A percentile compares a stretch with the other conserved stretches of the same genome.
phyloP scores from a whole-genome alignment of 2,888 invertebrate species.

The Cosmorhoe ocellata region DNA sequence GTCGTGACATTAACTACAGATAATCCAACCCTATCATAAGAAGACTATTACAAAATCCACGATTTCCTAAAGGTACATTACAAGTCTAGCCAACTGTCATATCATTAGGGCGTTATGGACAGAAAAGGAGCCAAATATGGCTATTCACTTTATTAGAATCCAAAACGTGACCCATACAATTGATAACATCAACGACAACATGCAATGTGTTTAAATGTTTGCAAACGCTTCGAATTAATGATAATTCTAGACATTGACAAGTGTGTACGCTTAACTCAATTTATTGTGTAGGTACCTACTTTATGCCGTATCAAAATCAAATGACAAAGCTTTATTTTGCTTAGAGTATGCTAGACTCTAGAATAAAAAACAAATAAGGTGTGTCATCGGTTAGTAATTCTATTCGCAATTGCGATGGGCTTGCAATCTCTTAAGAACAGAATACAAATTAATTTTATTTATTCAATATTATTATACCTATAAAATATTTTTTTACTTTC shows the following conservation, averaged over 20 bases:
- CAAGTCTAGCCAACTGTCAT: conserved; percentile 32
- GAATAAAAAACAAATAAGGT: too few species aligned
- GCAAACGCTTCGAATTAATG: conserved; percentile 20
- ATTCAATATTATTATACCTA: neutral
- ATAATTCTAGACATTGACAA: conserved; percentile 16
- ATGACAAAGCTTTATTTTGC: too few species aligned
- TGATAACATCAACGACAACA: conserved; percentile 33
- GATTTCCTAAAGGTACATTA: conserved; percentile 27
- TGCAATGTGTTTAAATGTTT: conserved; percentile 25
- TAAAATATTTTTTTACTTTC: conserved; percentile 2
- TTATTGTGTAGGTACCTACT: neutral
- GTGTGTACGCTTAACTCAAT: conserved; percentile 10
- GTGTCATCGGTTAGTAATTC: too few species aligned
- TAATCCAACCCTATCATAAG: neutral
- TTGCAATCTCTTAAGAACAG: too few species aligned
- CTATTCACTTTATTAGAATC: conserved; percentile 42
- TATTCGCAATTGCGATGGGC: too few species aligned
- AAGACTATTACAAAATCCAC: conserved; percentile 24
- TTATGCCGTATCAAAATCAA: too few species aligned
- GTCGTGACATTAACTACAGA: conserved; percentile 4
- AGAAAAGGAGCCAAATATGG: conserved; percentile 37
- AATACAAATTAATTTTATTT: too few species aligned
- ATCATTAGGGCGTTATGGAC: conserved; percentile 36
- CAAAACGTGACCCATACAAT: conserved; percentile 45
- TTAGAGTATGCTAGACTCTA: too few species aligned